A percentile compares a stretch with the other conserved stretches of the same genome.
Evolutionary conservation across 2,888 invertebrate species (phyloP).

Genomic region (Protophormia terraenovae): DNA sequence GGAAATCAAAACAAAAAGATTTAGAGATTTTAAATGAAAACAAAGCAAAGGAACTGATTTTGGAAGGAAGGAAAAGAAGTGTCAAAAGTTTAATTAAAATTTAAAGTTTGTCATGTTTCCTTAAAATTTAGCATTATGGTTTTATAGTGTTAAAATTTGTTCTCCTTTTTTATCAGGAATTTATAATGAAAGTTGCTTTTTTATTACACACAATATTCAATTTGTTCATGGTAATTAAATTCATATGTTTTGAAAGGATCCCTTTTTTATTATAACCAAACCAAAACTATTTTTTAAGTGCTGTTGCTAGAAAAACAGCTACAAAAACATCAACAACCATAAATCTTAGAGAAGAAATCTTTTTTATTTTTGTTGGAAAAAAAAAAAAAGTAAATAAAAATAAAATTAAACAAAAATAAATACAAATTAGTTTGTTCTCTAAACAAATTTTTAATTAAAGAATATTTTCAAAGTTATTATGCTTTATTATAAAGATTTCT

Average conservation of each 20-base stretch:
- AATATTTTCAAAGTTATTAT: not conserved
- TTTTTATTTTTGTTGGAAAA: not conserved
- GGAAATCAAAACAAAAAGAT: too few relatives aligned
- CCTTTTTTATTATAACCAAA: not conserved
- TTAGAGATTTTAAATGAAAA: too few relatives aligned
- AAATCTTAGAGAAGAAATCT: not conserved
- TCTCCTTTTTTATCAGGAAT: not conserved
- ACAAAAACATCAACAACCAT: not conserved
- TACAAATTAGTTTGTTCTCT: not conserved
- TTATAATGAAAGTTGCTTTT: not conserved
- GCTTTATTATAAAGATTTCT: constrained; percentile 22
- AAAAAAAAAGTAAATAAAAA: not conserved
- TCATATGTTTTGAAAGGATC: not conserved
- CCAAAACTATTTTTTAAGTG: constrained; percentile 1
- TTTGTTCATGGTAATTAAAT: constrained; percentile 30
- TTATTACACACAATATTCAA: not conserved
- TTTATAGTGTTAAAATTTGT: not conserved
- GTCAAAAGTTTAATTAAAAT: too few relatives aligned
- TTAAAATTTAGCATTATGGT: too few relatives aligned
- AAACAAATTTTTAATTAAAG: constrained; percentile 29
- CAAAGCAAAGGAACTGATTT: too few relatives aligned
- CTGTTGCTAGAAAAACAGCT: not conserved
- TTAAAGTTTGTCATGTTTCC: too few relatives aligned
- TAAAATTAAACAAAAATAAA: too few relatives aligned
- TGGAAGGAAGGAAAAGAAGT: too few relatives aligned